A percentile compares a stretch with the other conserved stretches of the same genome.
These are phyloP conservation scores for Polyommatus icarus DNA, from an alignment of 2,888 invertebrate genomes.

Conservation along the genomic window DNA sequence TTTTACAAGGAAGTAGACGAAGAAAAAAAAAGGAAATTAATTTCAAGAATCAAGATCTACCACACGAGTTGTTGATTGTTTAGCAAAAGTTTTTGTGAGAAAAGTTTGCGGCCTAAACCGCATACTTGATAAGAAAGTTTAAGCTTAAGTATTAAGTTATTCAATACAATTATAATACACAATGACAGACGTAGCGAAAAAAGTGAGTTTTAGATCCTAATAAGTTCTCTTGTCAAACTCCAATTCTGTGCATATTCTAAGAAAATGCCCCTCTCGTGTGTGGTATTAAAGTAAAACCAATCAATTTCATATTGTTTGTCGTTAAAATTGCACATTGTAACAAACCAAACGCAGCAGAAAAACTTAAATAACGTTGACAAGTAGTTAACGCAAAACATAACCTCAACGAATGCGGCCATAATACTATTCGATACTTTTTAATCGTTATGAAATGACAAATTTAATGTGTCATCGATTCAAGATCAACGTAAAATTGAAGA, in stretches of 20 bases:
- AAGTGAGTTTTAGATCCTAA: constrained; percentile 56
- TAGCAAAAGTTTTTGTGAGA: constrained; percentile 37
- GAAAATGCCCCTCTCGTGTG: neutral
- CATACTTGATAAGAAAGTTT: constrained; percentile 34
- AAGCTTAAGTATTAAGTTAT: constrained; percentile 34
- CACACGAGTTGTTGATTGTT: constrained; percentile 52
- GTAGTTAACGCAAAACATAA: constrained; percentile 31
- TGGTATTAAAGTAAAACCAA: neutral
- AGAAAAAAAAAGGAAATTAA: constrained; percentile 18
- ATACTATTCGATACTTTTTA: constrained; percentile 12
- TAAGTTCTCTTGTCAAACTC: constrained; percentile 32
- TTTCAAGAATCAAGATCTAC: constrained; percentile 25
- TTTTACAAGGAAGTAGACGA: neutral
- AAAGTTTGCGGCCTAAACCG: constrained; percentile 38
- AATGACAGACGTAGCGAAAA: constrained; percentile 74
- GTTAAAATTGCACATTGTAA: neutral
- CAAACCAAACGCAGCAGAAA: neutral
- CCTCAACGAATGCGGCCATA: constrained; percentile 34
- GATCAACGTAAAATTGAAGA: constrained; percentile 8
- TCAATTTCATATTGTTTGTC: neutral
- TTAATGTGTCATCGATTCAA: constrained; percentile 14
- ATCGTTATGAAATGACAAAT: constrained; percentile 29
- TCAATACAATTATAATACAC: constrained; percentile 42
- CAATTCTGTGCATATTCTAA: constrained; percentile 12
- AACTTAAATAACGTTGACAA: constrained; percentile 1